A percentile compares a stretch with the other conserved stretches of the same genome.
phyloP scores from a whole-genome alignment of 2,888 invertebrate genomes.

The Synergus laeviventris region DNA sequence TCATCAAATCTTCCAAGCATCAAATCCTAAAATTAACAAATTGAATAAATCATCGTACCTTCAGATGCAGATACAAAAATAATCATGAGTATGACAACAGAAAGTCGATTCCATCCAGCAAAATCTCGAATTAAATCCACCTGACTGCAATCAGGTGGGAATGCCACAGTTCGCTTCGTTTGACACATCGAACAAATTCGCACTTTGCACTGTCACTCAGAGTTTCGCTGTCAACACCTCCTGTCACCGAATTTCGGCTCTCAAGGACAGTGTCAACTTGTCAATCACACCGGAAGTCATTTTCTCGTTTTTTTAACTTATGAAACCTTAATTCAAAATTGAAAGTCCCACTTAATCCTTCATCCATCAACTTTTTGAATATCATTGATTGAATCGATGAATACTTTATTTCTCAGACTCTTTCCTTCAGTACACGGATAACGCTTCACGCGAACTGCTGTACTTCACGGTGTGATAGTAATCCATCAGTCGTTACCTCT shows the following conservation, averaged over 20 bases:
- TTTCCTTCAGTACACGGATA: background rate
- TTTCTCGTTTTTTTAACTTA: background rate
- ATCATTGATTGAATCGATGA: background rate
- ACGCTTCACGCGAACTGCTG: background rate
- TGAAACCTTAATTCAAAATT: background rate
- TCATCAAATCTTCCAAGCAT: too few relatives aligned
- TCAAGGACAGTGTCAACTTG: background rate
- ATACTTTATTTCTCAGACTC: background rate
- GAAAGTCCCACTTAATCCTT: background rate
- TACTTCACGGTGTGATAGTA: background rate
- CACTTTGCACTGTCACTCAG: background rate
- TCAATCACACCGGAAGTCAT: background rate
- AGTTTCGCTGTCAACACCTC: background rate
- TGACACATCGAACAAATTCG: conserved; percentile 32
- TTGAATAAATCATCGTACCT: background rate
- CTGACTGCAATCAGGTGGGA: conserved; percentile 15
- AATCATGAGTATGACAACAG: background rate
- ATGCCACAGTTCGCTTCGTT: conserved; percentile 13
- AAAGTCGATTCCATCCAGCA: background rate
- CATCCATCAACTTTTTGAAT: background rate
- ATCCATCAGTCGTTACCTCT: background rate
- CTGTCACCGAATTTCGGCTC: conserved; percentile 25
- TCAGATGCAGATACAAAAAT: background rate
- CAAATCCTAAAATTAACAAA: background rate
- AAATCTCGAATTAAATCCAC: conserved; percentile 13